Percentiles rank a stretch among this genome's conserved stretches.
Evolutionary conservation across 2,888 invertebrate genomes (phyloP).

Genomic region (Aspidiotus destructor): DNA sequence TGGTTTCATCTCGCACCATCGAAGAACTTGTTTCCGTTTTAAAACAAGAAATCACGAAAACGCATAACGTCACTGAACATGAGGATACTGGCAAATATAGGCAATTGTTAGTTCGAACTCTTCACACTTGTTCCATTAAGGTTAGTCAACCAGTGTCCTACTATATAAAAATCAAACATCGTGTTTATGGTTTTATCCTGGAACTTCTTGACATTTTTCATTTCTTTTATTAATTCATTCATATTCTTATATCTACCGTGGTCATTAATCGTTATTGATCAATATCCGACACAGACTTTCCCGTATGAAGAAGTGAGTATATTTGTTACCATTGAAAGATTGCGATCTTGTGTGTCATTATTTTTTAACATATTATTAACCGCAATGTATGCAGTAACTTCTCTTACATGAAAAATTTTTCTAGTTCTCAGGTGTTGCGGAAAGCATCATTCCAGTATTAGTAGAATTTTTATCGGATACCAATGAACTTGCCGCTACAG

Average conservation of each 20-base stretch:
- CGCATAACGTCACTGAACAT: slow-evolving; percentile 71
- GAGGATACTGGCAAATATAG: slow-evolving; percentile 94
- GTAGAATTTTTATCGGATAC: slow-evolving; percentile 86
- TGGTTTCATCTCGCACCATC: slow-evolving; percentile 84
- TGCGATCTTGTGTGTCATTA: neutral
- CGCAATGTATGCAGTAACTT: neutral
- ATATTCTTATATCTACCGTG: neutral
- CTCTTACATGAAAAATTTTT: slow-evolving; percentile 9
- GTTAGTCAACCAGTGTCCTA: no score
- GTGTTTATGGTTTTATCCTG: no score
- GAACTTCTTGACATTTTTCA: neutral
- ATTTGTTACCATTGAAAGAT: no score
- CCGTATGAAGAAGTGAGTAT: no score
- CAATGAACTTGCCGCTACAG: slow-evolving; percentile 80
- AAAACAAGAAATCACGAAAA: slow-evolving; percentile 86
- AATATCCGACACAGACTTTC: no score
- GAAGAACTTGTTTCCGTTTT: slow-evolving; percentile 89
- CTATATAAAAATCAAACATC: no score
- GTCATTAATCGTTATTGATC: no score
- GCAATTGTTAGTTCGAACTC: slow-evolving; percentile 85
- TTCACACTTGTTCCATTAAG: slow-evolving; percentile 88
- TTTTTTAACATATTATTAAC: neutral
- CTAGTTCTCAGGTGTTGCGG: slow-evolving; percentile 85
- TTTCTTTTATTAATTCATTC: neutral
- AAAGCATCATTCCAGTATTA: slow-evolving; percentile 84